phyloP scores from a whole-genome alignment of 2,797 vertebrate species.

The Thalassophryne amazonica region DNA sequence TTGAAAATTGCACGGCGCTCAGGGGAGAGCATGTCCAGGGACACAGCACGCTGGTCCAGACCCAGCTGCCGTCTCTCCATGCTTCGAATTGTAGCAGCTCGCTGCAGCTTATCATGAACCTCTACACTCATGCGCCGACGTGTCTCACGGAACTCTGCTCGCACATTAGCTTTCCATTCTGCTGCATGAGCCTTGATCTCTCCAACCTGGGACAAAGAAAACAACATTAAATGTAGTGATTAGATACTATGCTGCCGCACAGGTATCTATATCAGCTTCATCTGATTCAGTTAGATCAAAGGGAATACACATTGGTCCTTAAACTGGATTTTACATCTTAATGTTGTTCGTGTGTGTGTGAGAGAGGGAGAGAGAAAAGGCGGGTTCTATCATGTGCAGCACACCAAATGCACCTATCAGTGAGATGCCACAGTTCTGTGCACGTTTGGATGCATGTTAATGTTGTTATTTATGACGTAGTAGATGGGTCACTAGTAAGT shows the following conservation, averaged over 20 bases:
- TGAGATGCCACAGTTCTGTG: too few relatives aligned
- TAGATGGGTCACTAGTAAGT: too few relatives aligned
- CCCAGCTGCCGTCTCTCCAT: conserved; percentile 93
- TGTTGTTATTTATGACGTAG: too few relatives aligned
- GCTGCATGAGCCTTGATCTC: conserved; percentile 94
- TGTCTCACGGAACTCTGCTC: conserved; percentile 91
- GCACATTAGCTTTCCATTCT: conserved; percentile 95
- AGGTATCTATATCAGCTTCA: too few relatives aligned
- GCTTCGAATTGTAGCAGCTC: conserved; percentile 92
- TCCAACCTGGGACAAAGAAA: conserved; percentile 80
- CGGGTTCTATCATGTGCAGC: too few relatives aligned
- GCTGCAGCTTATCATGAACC: conserved; percentile 93
- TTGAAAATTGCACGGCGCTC: conserved; percentile 89
- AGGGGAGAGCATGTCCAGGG: conserved; percentile 91
- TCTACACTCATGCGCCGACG: conserved; percentile 91
- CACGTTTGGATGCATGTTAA: too few relatives aligned
- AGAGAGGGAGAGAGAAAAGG: too few relatives aligned
- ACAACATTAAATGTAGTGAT: not conserved
- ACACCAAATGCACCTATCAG: too few relatives aligned
- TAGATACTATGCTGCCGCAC: not conserved
- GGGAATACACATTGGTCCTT: too few relatives aligned
- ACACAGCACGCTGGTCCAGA: conserved; percentile 91
- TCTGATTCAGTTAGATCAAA: too few relatives aligned
- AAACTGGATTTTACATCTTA: too few relatives aligned
- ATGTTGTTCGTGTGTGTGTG: too few relatives aligned